phyloP scores from a whole-genome alignment of 2,888 invertebrate genomes.

The Gortyna flavago region DNA sequence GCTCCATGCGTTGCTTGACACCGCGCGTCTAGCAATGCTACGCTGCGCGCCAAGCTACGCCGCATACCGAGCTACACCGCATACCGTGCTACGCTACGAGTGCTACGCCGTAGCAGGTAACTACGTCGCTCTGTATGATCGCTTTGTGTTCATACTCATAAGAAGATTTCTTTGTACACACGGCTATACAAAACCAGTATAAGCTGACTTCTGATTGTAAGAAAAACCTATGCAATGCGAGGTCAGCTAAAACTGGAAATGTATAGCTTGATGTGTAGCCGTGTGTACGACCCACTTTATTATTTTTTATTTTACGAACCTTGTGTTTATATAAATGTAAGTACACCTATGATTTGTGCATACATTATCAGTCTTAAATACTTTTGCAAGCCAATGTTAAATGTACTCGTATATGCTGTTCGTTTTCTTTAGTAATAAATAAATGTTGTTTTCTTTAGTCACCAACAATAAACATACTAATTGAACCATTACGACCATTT shows the following conservation, averaged over 20 bases:
- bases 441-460: neutral
- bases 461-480: no score
- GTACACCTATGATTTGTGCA: no score
- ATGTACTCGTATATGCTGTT: no score
- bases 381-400: no score
- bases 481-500: neutral
- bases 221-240: no score
- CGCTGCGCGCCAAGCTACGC: neutral
- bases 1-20: neutral
- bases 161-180: neutral
- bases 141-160: neutral
- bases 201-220: no score
- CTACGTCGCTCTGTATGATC: neutral
- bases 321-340: neutral
- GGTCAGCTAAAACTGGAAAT: no score
- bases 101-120: constrained; percentile 19
- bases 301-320: neutral
- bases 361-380: no score
- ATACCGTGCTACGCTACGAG: neutral
- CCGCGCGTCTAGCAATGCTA: neutral
- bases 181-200: no score
- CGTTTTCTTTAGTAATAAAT: no score
- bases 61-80: neutral
- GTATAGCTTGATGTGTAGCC: no score
- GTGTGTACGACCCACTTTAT: neutral